A percentile compares a stretch with the other conserved stretches of the same genome.
Evolutionary conservation across 1,140 invertebrate species (phyloP).

Genomic region (Subanguina moxae): DNA sequence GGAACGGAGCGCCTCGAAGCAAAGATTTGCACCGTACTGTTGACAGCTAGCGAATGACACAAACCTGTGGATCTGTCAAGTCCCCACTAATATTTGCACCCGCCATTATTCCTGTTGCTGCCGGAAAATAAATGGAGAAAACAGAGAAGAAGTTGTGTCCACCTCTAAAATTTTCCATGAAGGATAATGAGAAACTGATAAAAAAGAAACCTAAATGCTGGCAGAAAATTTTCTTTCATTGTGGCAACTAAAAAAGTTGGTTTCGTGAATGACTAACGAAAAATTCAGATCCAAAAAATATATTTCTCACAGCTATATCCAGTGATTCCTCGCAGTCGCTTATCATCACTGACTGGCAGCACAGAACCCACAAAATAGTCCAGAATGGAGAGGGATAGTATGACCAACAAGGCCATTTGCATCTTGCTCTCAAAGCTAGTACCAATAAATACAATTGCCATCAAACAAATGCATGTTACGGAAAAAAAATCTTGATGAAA

Average conservation of each 20-base stretch:
- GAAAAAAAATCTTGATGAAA: conserved; percentile 10
- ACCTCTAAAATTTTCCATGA: conserved; percentile 64
- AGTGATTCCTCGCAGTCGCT: conserved; percentile 76
- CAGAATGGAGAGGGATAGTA: conserved; percentile 78
- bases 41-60: background rate
- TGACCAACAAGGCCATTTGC: conserved; percentile 81
- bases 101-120: conserved; percentile 87
- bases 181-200: too few relatives aligned
- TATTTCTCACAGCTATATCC: conserved; percentile 68
- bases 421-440: conserved; percentile 56
- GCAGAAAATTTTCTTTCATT: conserved; percentile 70
- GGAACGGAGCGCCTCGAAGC: too few relatives aligned
- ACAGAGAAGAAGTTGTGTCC: conserved; percentile 79
- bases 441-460: conserved; percentile 54
- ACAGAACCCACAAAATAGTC: conserved; percentile 84
- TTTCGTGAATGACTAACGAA: background rate
- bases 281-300: background rate
- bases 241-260: conserved; percentile 34
- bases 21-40: too few relatives aligned
- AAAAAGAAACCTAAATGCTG: conserved; percentile 60
- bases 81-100: conserved; percentile 90
- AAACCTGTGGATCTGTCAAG: conserved; percentile 2
- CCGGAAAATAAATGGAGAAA: conserved; percentile 92
- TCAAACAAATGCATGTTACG: conserved; percentile 51
- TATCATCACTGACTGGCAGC: conserved; percentile 73